Percentiles rank a stretch among this genome's conserved stretches.
phyloP scores from a whole-genome alignment of 2,113 vertebrate genomes.

The Suncus etruscus region DNA sequence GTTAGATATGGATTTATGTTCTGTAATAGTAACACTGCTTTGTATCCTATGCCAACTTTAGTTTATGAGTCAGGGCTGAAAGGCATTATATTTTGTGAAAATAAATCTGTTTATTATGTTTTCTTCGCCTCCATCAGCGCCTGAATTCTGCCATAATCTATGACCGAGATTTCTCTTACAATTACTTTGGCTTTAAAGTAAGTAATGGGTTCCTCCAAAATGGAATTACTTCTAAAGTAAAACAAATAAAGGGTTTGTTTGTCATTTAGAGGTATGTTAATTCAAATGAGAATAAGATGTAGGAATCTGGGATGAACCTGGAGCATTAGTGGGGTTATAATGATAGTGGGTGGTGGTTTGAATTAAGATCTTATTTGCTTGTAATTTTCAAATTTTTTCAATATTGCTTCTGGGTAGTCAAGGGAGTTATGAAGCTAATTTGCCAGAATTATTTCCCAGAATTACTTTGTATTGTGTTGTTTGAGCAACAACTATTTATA shows the following conservation, averaged over 20 bases:
- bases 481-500: neutral
- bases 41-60: slow-evolving; percentile 51
- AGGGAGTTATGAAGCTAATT: slow-evolving; percentile 32
- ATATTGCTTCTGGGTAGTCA: slow-evolving; percentile 35
- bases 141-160: slow-evolving; percentile 98
- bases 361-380: slow-evolving; percentile 55
- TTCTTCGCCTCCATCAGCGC: slow-evolving; percentile 86
- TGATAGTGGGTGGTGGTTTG: slow-evolving; percentile 43
- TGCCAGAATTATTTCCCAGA: slow-evolving; percentile 10
- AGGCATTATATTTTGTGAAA: slow-evolving; percentile 51
- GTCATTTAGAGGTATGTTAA: too few relatives aligned
- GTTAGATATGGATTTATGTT: slow-evolving; percentile 49
- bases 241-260: too few relatives aligned
- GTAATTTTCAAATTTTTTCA: slow-evolving; percentile 49
- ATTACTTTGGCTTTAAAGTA: slow-evolving; percentile 99
- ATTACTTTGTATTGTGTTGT: neutral
- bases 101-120: slow-evolving; percentile 39
- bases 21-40: slow-evolving; percentile 9
- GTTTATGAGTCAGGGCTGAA: neutral
- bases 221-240: slow-evolving; percentile 6
- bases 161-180: slow-evolving; percentile 98
- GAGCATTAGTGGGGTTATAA: slow-evolving; percentile 10
- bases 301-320: slow-evolving; percentile 2
- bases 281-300: slow-evolving; percentile 10
- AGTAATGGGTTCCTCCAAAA: slow-evolving; percentile 53